These are phyloP conservation scores for Amitus sp. DNA, from an alignment of 2,888 invertebrate species.

Conservation along the genomic window DNA sequence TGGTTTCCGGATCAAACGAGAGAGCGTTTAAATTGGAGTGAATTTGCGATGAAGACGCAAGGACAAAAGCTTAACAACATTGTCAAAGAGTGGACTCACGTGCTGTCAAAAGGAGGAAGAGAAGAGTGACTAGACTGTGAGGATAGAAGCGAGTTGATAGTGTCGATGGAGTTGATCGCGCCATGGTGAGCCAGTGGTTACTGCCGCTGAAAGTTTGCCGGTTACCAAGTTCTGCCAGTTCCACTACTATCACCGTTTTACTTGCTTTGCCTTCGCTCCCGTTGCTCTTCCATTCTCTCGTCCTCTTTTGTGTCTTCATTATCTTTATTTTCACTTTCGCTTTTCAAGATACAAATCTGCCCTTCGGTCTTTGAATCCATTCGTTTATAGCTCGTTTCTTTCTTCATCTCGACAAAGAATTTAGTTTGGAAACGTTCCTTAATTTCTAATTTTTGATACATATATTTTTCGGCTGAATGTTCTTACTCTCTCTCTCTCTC, in stretches of 20 bases:
- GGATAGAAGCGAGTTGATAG: constrained; percentile 47
- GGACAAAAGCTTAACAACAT: constrained; percentile 12
- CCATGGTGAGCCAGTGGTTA: constrained; percentile 64
- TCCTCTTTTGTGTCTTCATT: constrained; percentile 32
- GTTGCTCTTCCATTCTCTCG: constrained; percentile 42
- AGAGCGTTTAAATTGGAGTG: too few species aligned
- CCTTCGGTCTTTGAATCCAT: not conserved
- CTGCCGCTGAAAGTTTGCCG: constrained; percentile 60
- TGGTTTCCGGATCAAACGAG: too few species aligned
- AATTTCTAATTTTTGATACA: too few species aligned
- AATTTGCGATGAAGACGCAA: too few species aligned
- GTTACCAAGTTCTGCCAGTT: constrained; percentile 57
- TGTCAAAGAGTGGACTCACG: constrained; percentile 51
- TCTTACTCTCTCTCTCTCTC: too few species aligned
- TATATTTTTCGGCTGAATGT: too few species aligned
- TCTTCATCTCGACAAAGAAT: too few species aligned
- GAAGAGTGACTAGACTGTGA: constrained; percentile 49
- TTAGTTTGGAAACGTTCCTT: too few species aligned
- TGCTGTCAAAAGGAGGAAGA: constrained; percentile 52
- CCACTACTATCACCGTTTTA: constrained; percentile 48
- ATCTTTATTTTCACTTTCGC: constrained; percentile 19
- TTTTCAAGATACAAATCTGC: not conserved
- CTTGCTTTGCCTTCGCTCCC: constrained; percentile 49
- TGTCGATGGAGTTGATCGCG: constrained; percentile 57
- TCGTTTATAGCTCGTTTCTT: too few species aligned